Conservation (phyloP, 2,113 vertebrate species). For the Oreochromis spilurus region DNA sequence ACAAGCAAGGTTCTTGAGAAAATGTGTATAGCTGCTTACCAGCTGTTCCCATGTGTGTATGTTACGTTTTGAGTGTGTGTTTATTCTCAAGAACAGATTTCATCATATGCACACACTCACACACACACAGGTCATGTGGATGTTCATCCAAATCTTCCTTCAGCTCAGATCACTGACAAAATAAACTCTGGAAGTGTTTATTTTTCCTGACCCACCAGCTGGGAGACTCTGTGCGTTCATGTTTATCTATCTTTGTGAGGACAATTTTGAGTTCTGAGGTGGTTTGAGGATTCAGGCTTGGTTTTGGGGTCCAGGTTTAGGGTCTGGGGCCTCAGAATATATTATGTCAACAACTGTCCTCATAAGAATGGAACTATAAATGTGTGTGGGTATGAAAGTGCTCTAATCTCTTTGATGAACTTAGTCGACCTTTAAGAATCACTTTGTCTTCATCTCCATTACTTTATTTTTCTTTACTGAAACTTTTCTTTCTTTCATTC, state of each 20-base stretch:
- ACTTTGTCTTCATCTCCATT: not conserved
- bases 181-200: conserved; percentile 69
- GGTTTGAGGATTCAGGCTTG: not conserved
- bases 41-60: conserved; percentile 38
- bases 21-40: not conserved
- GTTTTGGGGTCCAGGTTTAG: not conserved
- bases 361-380: not conserved
- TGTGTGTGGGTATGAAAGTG: not conserved
- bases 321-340: not conserved
- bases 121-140: conserved; percentile 28
- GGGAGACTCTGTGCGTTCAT: not conserved
- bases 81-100: conserved; percentile 24
- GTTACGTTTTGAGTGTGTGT: conserved; percentile 43
- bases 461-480: not conserved
- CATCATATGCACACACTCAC: not conserved
- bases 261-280: not conserved
- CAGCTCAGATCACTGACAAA: conserved; percentile 66
- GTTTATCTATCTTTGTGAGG: not conserved
- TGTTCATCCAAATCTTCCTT: conserved; percentile 62
- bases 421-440: not conserved
- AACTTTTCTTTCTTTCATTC: not conserved
- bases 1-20: not conserved
- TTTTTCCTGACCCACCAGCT: conserved; percentile 41
- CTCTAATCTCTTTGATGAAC: not conserved
- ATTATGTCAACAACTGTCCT: not conserved